Percentiles rank a stretch among this genome's conserved stretches.
Conservation (phyloP, 2,113 vertebrate genomes). For the Plecturocebus donacophilus region DNA sequence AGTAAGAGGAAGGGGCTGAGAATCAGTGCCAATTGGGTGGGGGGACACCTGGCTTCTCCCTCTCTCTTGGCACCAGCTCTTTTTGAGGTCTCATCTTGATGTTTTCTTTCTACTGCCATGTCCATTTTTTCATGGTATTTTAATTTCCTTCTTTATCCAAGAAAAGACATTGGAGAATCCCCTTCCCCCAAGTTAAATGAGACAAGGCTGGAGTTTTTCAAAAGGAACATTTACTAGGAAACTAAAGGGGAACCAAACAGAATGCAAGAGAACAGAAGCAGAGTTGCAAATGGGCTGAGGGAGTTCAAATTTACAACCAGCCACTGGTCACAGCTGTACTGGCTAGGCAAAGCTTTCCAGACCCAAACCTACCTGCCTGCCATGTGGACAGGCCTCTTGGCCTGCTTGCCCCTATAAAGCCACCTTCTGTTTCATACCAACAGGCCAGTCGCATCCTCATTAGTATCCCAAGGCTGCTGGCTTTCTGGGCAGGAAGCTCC, state of each 20-base stretch:
- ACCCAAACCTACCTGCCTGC: not conserved
- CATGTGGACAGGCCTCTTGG: not conserved
- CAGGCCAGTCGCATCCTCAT: not conserved
- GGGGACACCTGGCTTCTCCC: not conserved
- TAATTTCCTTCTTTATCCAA: not conserved
- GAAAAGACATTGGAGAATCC: not conserved
- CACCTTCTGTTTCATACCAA: not conserved
- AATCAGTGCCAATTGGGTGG: not conserved
- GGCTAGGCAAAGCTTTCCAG: slow-evolving; percentile 52
- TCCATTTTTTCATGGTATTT: not conserved
- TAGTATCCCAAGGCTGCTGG: not conserved
- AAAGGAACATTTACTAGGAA: slow-evolving; percentile 79
- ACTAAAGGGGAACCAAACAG: slow-evolving; percentile 75
- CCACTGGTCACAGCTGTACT: slow-evolving; percentile 48
- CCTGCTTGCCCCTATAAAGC: not conserved
- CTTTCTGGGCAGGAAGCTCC: not conserved
- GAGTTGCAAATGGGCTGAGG: slow-evolving; percentile 49
- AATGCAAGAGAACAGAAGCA: slow-evolving; percentile 73
- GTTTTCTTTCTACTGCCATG: not conserved
- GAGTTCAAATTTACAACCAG: slow-evolving; percentile 55
- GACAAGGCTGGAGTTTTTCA: slow-evolving; percentile 67
- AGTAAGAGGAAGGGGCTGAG: not conserved
- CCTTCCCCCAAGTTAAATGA: slow-evolving; percentile 30
- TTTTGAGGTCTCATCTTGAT: not conserved
- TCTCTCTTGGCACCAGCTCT: not conserved